phyloP scores from a whole-genome alignment of 2,888 invertebrate genomes.

The Apodemia duryi region DNA sequence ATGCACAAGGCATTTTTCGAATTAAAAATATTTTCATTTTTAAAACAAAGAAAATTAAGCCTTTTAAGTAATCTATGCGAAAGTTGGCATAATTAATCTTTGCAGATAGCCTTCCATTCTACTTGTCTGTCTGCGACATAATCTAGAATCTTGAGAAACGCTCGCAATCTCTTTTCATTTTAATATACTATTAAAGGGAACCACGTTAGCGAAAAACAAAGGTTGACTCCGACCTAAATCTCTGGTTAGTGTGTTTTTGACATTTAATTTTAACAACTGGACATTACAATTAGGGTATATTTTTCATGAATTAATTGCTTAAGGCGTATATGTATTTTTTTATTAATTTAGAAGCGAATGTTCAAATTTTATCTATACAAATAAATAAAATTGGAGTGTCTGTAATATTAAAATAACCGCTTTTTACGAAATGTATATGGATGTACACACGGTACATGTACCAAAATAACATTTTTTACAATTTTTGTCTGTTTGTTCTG shows the following conservation, averaged over 20 bases:
- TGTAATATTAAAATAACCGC: too few relatives aligned
- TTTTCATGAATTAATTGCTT: too few relatives aligned
- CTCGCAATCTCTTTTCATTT: constrained; percentile 31
- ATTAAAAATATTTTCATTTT: neutral
- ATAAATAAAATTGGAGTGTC: too few relatives aligned
- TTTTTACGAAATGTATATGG: too few relatives aligned
- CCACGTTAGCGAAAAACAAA: constrained; percentile 5
- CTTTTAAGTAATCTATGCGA: neutral
- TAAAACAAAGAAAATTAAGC: constrained; percentile 9
- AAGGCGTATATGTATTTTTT: too few relatives aligned
- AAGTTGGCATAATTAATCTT: constrained; percentile 13
- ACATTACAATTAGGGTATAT: neutral
- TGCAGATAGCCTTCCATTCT: constrained; percentile 11
- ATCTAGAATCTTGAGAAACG: constrained; percentile 41
- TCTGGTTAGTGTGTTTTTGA: neutral
- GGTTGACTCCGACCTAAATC: constrained; percentile 4
- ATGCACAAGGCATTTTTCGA: neutral
- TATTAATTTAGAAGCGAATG: too few relatives aligned
- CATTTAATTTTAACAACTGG: constrained; percentile 6
- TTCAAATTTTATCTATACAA: too few relatives aligned
- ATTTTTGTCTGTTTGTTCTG: too few relatives aligned
- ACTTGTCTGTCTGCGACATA: constrained; percentile 32
- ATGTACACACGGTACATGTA: too few relatives aligned
- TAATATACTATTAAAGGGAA: constrained; percentile 28
- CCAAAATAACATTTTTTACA: too few relatives aligned